Percentiles rank a stretch among this genome's conserved stretches.
Evolutionary conservation across 2,888 invertebrate genomes (phyloP).

Genomic region (Cryptosula pallasiana): DNA sequence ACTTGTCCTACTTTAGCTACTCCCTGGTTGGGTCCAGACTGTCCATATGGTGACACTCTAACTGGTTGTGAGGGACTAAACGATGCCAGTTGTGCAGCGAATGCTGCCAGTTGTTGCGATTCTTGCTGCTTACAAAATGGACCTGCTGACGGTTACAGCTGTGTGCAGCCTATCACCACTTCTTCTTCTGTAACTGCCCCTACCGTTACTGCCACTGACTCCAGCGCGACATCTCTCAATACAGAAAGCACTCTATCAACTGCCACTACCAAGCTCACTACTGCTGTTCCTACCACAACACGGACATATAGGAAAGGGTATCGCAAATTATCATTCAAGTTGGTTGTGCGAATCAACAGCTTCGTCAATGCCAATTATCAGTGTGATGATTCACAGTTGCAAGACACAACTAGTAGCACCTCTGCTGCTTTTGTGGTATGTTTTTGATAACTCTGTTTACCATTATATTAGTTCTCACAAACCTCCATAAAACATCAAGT

Average conservation of each 20-base stretch:
- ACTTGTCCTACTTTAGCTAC: background rate
- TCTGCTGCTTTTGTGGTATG: too few species aligned
- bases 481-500: too few species aligned
- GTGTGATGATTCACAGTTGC: background rate
- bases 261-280: background rate
- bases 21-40: background rate
- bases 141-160: background rate
- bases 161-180: background rate
- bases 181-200: background rate
- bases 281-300: background rate
- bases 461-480: too few species aligned
- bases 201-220: background rate
- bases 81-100: background rate
- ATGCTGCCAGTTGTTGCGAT: background rate
- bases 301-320: background rate
- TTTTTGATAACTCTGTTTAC: too few species aligned
- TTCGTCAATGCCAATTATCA: background rate
- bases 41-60: background rate
- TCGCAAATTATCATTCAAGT: background rate
- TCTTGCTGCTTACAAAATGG: background rate
- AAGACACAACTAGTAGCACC: background rate
- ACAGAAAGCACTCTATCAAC: background rate
- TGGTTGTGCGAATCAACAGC: background rate
- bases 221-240: background rate
- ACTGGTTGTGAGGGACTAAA: background rate